A percentile compares a stretch with the other conserved stretches of the same genome.
These are phyloP conservation scores for Pleuronectes platessa DNA, from an alignment of 2,113 vertebrate genomes.

Conservation along the genomic window DNA sequence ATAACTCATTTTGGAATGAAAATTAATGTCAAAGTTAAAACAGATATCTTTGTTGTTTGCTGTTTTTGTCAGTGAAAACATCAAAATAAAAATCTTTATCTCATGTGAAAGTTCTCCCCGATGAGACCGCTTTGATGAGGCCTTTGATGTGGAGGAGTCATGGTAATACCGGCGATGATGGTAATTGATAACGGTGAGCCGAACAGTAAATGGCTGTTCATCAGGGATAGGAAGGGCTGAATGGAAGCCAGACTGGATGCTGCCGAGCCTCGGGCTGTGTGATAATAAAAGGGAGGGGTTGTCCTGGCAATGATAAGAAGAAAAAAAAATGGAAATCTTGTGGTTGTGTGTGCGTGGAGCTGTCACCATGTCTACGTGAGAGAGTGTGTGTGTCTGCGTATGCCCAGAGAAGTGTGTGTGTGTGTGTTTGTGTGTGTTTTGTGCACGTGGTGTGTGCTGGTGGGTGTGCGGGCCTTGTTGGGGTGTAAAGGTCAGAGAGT, in stretches of 20 bases:
- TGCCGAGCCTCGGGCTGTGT: constrained; percentile 69
- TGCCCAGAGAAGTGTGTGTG: constrained; percentile 3
- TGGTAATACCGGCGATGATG: constrained; percentile 66
- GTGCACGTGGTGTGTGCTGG: constrained; percentile 4
- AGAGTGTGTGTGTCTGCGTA: constrained; percentile 24
- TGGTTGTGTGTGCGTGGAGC: constrained; percentile 3
- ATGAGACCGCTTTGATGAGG: constrained; percentile 65
- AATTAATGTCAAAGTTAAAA: constrained; percentile 55
- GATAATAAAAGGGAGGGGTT: constrained; percentile 73
- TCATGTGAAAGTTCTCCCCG: constrained; percentile 66
- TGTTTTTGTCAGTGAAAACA: constrained; percentile 61
- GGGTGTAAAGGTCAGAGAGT: constrained; percentile 33
- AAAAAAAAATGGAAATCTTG: constrained; percentile 44
- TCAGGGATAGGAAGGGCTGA: constrained; percentile 69
- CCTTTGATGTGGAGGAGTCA: constrained; percentile 70
- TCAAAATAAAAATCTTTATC: constrained; percentile 61
- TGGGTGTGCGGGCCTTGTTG: background rate
- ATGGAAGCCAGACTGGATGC: constrained; percentile 58
- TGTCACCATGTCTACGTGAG: constrained; percentile 31
- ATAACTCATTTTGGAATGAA: constrained; percentile 64
- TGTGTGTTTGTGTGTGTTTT: background rate
- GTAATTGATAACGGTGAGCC: constrained; percentile 71
- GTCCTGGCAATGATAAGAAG: constrained; percentile 66
- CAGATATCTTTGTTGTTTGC: constrained; percentile 65
- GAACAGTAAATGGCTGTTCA: constrained; percentile 67